A percentile compares a stretch with the other conserved stretches of the same genome.
Evolutionary conservation across 2,888 invertebrate species (phyloP).

Genomic region (Amaurobius ferox): DNA sequence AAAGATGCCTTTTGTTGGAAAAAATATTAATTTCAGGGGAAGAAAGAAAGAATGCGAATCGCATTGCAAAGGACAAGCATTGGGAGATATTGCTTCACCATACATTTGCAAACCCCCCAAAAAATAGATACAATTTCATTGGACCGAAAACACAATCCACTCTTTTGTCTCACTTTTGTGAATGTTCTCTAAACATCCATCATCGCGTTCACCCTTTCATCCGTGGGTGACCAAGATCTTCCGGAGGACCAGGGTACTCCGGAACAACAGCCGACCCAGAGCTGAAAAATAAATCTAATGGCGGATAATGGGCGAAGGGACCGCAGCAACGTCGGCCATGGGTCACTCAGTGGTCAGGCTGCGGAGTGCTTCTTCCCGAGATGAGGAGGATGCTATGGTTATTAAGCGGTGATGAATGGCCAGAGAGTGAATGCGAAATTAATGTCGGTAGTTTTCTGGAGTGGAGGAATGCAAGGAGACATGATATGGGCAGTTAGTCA

Average conservation of each 20-base stretch:
- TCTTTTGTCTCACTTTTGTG: background rate
- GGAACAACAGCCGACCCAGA: background rate
- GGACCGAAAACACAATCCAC: background rate
- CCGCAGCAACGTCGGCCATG: slow-evolving; percentile 17
- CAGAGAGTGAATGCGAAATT: background rate
- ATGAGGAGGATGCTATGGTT: background rate
- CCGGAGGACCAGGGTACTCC: background rate
- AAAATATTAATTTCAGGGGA: no score
- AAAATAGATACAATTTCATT: no score
- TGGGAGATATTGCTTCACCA: no score
- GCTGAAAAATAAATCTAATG: slow-evolving; percentile 36
- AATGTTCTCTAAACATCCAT: background rate
- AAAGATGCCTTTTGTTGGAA: no score
- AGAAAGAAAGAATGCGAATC: no score
- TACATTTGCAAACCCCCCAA: no score
- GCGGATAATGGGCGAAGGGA: slow-evolving; percentile 61
- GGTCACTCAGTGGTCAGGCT: slow-evolving; percentile 9
- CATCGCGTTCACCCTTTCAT: background rate
- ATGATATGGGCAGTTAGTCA: slow-evolving; percentile 12
- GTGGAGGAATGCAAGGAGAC: background rate
- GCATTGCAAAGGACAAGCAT: no score
- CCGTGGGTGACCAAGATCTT: background rate
- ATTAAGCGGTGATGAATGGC: background rate
- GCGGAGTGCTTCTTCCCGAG: background rate
- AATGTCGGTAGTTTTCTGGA: background rate